These are phyloP conservation scores for Ammodramus savannarum DNA, from an alignment of 2,113 vertebrate genomes.

Conservation along the genomic window DNA sequence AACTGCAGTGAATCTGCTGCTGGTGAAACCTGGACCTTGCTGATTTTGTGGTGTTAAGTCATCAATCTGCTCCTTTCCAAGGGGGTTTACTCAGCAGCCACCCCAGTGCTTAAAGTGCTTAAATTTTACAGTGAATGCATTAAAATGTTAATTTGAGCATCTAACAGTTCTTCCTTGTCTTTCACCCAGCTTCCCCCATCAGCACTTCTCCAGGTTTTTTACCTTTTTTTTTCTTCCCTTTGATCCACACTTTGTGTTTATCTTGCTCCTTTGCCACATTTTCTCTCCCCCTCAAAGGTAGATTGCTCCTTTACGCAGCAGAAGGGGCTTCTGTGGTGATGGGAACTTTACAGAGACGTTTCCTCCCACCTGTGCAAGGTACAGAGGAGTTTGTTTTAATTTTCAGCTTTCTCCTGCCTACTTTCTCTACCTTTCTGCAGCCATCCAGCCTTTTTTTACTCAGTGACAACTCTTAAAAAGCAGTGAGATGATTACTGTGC, in stretches of 20 bases:
- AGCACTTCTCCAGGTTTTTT: not conserved
- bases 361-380: not conserved
- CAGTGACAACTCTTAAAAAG: not conserved
- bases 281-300: not conserved
- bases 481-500: not conserved
- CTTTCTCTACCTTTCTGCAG: not conserved
- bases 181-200: not conserved
- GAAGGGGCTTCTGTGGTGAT: not conserved
- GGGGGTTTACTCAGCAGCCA: not conserved
- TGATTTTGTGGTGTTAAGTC: not conserved
- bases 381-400: not conserved
- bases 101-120: not conserved
- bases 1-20: not conserved
- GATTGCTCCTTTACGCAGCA: not conserved
- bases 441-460: not conserved
- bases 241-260: not conserved
- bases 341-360: not conserved
- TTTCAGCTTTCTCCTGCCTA: not conserved
- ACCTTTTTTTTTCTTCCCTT: not conserved
- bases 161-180: not conserved
- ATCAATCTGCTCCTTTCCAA: not conserved
- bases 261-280: not conserved
- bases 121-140: not conserved
- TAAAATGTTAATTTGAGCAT: slow-evolving; percentile 32
- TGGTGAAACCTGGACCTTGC: not conserved